Evolutionary conservation across 1,140 invertebrate species (phyloP), one percentile per base, ranked within the genome.

Genomic region (Melitaea cinxia): DNA sequence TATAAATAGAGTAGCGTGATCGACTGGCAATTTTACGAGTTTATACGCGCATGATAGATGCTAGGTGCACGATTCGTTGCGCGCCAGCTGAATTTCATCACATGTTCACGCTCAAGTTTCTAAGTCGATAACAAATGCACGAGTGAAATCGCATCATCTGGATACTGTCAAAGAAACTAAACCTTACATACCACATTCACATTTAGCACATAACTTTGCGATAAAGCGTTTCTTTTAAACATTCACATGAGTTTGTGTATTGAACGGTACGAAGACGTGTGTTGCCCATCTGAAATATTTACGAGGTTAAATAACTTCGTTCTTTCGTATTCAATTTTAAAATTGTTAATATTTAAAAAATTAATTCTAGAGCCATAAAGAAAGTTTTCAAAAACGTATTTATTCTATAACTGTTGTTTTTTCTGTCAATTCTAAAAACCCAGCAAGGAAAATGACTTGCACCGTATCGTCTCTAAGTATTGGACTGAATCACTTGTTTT

Each of bases 81-180:
- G 35, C 57, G 54, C 62, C 28, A 61, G 47, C 67, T 24, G 42
- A 66, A 67, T 73, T 70, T 70, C 64, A 65, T 65, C 66, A 68
- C 63, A 65, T 30, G 12, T 60, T 42, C 56, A 63, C 69, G 56
- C 49, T 68, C 55, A 50, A 28, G 54, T 71, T 67, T 71, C 60
- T 65, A 58, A 68, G 42, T 26, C 24, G 37, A 61, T 58, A 54
- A 56, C 66, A 62, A 64, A 75, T 66, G 60, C 62, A 37, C 63
- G 50, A 71, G 66, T 62, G 72, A 74, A 78, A 73, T 68, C 75
- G 58, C 52, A 60, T 75, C 68, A 72, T 77, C 70, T 80, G 73
- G 78, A 72, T 65, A 66, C 52, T 65, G 71, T 72, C 58, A 57
- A 57, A 15, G 42, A 58, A 58, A 30, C 24, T 17, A 19, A 56